Evolutionary conservation across 2,888 invertebrate genomes (phyloP), one percentile per base, ranked within the genome.

Genomic region (Pilophorus perplexus): DNA sequence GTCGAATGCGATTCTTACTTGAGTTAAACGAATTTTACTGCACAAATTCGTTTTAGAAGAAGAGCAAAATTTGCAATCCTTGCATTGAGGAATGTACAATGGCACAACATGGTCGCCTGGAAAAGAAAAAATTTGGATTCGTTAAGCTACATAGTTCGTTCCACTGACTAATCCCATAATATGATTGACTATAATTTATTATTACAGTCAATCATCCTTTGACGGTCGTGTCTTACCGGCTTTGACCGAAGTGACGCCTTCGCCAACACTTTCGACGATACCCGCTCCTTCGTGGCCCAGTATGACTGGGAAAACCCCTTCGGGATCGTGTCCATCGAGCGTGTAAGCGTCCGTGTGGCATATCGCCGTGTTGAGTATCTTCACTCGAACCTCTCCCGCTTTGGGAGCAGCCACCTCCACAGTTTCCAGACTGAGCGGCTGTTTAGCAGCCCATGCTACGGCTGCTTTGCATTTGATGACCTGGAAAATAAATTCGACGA

Each of bases 31-130:
- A 66, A 99, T 93, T 78, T 93, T 96, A 74, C 91, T 88, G 76
- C 99, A 99, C 10, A 99, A 80, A 80, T 99, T 99, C 0, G 99
- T 99, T 79, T 98, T 98, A 0, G 90, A 86, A 68, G 88, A 94
- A 70, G 88, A 85, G 78, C 99, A 99, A 78, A 93, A 99, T 77
- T 97, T 94, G 80, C 99, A 99, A 18, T 93, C 88, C 25, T 88
- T 84, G 78, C 99, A 99, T 79, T 99, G 97, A 0, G 99, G 98
- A 68, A 95, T 87, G 76, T 98, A 99, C 23, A 96, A 79, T 0
- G 98, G 97, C 70, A 99, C 85, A n/a, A 99, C 99, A 79, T 95
- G 93, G 78, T 99, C 98, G 64, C 89, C 88, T 86, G 73, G 12
- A 76, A 74, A 20, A 69, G 46, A 64, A n/a, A n/a, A n/a, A n/a